Evolutionary conservation across 2,797 vertebrate genomes (phyloP).

Genomic region (Tadarida brasiliensis): DNA sequence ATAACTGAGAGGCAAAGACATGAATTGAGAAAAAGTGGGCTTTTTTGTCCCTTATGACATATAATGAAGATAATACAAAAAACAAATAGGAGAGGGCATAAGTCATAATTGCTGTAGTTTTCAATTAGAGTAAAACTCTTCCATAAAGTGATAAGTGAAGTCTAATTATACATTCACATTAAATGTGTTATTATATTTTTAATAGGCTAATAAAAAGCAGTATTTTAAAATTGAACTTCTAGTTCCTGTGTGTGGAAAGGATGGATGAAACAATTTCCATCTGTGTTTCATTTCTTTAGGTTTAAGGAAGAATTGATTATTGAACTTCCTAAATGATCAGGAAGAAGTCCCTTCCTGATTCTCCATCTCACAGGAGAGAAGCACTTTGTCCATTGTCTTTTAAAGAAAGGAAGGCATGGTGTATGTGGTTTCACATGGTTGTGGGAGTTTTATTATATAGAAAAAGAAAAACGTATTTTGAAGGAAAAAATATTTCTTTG

Average conservation of each 20-base stretch:
- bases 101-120: neutral
- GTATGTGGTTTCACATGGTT: neutral
- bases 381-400: neutral
- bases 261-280: neutral
- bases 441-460: neutral
- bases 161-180: neutral
- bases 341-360: neutral
- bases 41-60: neutral
- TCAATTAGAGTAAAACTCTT: neutral
- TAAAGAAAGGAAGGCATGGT: neutral
- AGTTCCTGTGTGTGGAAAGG: neutral
- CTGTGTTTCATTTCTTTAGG: conserved; percentile 11
- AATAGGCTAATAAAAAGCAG: neutral
- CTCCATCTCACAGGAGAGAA: neutral
- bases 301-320: neutral
- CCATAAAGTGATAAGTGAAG: neutral
- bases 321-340: neutral
- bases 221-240: neutral
- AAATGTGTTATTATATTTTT: neutral
- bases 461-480: conserved; percentile 19
- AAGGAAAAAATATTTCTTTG: neutral
- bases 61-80: neutral
- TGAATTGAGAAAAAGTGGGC: neutral
- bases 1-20: neutral
- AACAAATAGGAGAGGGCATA: neutral